Conservation (phyloP, 2,113 vertebrate genomes). For the Pica pica region DNA sequence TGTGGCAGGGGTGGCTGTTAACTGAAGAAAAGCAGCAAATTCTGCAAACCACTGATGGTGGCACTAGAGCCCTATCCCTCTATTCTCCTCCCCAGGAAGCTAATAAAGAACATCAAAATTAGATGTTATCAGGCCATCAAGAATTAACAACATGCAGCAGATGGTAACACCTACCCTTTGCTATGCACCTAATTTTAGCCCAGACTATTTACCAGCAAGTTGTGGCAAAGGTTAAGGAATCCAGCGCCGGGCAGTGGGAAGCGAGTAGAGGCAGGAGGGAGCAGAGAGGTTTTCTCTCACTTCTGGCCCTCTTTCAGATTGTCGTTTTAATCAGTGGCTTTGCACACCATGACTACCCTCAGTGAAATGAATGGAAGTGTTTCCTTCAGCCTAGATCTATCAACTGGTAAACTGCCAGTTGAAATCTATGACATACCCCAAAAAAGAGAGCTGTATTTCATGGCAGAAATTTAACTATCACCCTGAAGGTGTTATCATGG, state of each 20-base stretch:
- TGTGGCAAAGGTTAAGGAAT: conserved; percentile 41
- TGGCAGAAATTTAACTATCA: not conserved
- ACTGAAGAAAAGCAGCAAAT: not conserved
- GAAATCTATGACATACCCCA: not conserved
- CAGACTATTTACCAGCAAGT: conserved; percentile 51
- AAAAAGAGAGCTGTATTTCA: not conserved
- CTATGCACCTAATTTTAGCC: conserved; percentile 37
- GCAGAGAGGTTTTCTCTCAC: not conserved
- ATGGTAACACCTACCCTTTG: conserved; percentile 57
- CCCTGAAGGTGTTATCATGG: not conserved
- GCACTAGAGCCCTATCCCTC: conserved; percentile 46
- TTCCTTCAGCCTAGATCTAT: not conserved
- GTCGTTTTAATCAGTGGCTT: not conserved
- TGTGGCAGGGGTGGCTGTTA: not conserved
- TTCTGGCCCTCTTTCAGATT: not conserved
- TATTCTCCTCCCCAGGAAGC: not conserved
- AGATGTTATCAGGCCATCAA: conserved; percentile 31
- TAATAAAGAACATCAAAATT: conserved; percentile 42
- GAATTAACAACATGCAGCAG: conserved; percentile 50
- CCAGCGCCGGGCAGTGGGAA: not conserved
- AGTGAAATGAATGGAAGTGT: not conserved
- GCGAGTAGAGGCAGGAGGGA: not conserved
- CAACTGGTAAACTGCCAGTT: not conserved
- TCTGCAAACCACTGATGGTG: conserved; percentile 30
- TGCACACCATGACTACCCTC: not conserved